These are phyloP conservation scores for Syngnathus scovelli DNA, from an alignment of 2,113 vertebrate genomes.

Conservation along the genomic window DNA sequence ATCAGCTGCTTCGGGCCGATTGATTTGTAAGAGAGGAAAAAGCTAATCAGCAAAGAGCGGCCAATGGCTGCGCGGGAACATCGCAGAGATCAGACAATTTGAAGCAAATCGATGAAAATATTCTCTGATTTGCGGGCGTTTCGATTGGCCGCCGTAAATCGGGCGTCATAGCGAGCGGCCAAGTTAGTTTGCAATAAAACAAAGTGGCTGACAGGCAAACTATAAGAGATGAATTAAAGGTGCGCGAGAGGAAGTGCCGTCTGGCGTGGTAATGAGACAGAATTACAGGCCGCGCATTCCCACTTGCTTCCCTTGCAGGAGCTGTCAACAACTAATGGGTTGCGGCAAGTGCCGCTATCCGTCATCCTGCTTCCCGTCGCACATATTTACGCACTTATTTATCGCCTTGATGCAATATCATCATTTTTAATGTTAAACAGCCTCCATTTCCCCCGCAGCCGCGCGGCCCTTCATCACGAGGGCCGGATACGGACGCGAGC, in stretches of 20 bases:
- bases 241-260: conserved; percentile 75
- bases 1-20: conserved; percentile 90
- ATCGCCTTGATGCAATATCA: conserved; percentile 71
- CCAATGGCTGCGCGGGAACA: conserved; percentile 95
- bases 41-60: conserved; percentile 97
- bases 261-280: conserved; percentile 81
- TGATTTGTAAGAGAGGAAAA: conserved; percentile 97
- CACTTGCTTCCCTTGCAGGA: conserved; percentile 66
- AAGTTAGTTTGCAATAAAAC: conserved; percentile 96
- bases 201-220: conserved; percentile 86
- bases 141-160: conserved; percentile 90
- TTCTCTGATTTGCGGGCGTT: conserved; percentile 92
- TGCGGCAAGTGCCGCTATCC: conserved; percentile 61
- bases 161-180: conserved; percentile 82
- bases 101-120: conserved; percentile 98
- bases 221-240: conserved; percentile 94
- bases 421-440: conserved; percentile 68
- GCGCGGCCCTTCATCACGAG: conserved; percentile 14
- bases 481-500: conserved; percentile 16
- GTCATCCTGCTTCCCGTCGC: conserved; percentile 71
- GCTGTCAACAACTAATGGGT: conserved; percentile 77
- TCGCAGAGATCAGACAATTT: conserved; percentile 98
- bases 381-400: conserved; percentile 77
- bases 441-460: conserved; percentile 24
- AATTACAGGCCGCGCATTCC: conserved; percentile 76